A percentile compares a stretch with the other conserved stretches of the same genome.
phyloP scores from a whole-genome alignment of 2,888 invertebrate genomes.

The Ceramica pisi region DNA sequence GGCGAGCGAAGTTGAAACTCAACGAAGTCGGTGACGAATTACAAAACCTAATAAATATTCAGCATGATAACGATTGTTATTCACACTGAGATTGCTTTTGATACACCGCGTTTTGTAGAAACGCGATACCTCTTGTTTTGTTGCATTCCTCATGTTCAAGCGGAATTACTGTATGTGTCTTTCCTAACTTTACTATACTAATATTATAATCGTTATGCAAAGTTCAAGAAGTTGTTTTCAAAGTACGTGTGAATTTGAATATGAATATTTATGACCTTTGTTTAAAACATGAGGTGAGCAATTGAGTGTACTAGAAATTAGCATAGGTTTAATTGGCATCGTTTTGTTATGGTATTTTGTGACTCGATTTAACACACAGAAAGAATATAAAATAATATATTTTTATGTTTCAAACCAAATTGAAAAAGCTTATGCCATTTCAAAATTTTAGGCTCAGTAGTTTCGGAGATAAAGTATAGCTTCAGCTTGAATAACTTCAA shows the following conservation, averaged over 20 bases:
- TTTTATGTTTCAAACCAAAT: too few relatives aligned
- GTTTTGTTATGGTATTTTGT: not conserved
- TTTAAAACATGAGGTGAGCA: conserved; percentile 50
- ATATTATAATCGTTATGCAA: conserved; percentile 38
- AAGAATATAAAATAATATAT: too few relatives aligned
- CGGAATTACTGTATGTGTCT: conserved; percentile 22
- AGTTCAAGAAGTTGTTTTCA: conserved; percentile 47
- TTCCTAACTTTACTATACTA: conserved; percentile 10
- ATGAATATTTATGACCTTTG: conserved; percentile 49
- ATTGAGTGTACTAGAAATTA: conserved; percentile 37
- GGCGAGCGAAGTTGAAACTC: conserved; percentile 73
- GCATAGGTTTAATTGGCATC: conserved; percentile 33
- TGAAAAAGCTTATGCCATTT: too few relatives aligned
- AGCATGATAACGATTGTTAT: conserved; percentile 65
- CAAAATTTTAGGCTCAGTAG: too few relatives aligned
- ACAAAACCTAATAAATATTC: conserved; percentile 70
- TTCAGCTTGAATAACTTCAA: too few relatives aligned
- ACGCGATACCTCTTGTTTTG: not conserved
- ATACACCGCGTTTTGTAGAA: conserved; percentile 33
- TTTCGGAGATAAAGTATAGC: too few relatives aligned
- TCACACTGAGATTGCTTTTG: conserved; percentile 63
- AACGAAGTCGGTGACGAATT: conserved; percentile 74
- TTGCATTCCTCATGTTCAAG: conserved; percentile 18
- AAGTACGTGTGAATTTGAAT: conserved; percentile 40
- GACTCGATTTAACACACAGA: conserved; percentile 1